Base-by-base conservation (phyloP, 2,113 vertebrate genomes). In the Scytalopus superciliaris region DNA sequence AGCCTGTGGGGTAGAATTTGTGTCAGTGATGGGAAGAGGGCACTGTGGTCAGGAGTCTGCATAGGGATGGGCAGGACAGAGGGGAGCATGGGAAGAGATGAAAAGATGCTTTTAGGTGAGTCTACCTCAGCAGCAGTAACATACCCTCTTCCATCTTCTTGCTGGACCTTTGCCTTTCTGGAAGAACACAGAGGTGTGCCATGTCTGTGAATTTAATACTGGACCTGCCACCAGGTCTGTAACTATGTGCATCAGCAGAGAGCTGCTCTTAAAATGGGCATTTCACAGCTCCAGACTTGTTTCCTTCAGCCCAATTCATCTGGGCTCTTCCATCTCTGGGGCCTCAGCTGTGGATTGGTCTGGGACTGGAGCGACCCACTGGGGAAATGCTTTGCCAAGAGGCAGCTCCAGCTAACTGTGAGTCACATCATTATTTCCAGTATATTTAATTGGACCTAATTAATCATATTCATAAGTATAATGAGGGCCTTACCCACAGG, bases 381-480 rank as follows among this genome's bases (percentile, higher is more conserved):
- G 30, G 55, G 39, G 67, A 90, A 83, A 33, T 4, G 8, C 63
- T 90, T 90, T 0, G 2, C 50, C 47, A 37, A 63, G 70, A 93
- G 80, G 44, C 42, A 44, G 59, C 86, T 76, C 60, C 42, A 52
- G 55, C 68, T 94, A 79, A 78, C 93, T 62, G 63, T 39, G 83
- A 95, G 56, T 67, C 83, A 63, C 60, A 62, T 93, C 33, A 21
- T 95, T 93, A 86, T 84, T 69, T 93, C 75, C 72, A 39, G 47
- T 80, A 66, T 49, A 80, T 68, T 77, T 95, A 93, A 95, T 87
- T 94, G 68, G 68, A 44, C 73, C 68, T 90, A 81, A 89, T 95
- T 96, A 94, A 96, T 96, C 52, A 47, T 91, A 93, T 86, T 92
- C 55, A 24, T 78, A 83, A 86, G 40, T 50, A 75, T 89, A 89